Conservation (phyloP, 2,888 invertebrate genomes). For the Crepidodera aurea region DNA sequence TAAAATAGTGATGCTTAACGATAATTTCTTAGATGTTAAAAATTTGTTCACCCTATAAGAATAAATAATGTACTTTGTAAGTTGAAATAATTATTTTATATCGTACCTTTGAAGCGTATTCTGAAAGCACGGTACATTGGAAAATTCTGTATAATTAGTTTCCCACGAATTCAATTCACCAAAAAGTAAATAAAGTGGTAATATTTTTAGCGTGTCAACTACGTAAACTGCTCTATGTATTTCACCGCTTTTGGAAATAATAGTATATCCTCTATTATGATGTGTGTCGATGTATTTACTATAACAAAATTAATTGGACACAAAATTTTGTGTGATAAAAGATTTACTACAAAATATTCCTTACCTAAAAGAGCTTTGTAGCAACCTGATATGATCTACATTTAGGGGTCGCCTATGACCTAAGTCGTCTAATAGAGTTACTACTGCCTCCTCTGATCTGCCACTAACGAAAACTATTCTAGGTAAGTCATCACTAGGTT, state of each 20-base stretch:
- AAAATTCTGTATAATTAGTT: conserved; percentile 80
- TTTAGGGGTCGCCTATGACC: conserved; percentile 61
- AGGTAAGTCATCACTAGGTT: conserved; percentile 73
- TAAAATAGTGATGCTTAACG: conserved; percentile 29
- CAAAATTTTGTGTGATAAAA: conserved; percentile 70
- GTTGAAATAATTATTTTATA: not conserved
- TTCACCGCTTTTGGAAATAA: conserved; percentile 59
- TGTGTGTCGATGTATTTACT: conserved; percentile 33
- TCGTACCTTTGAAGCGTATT: conserved; percentile 73
- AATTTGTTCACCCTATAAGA: not conserved
- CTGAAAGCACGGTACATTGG: conserved; percentile 77
- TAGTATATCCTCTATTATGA: conserved; percentile 72
- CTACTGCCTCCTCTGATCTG: conserved; percentile 73
- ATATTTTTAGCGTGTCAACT: not conserved
- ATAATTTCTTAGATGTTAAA: not conserved
- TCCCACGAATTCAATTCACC: conserved; percentile 92
- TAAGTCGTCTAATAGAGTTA: conserved; percentile 70
- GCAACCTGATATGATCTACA: conserved; percentile 48
- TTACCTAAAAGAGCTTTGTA: conserved; percentile 61
- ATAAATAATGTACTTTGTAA: too few species aligned
- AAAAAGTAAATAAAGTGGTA: conserved; percentile 68
- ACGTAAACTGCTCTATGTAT: conserved; percentile 23
- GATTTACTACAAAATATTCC: conserved; percentile 40
- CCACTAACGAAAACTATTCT: conserved; percentile 80
- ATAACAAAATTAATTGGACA: conserved; percentile 61